Evolutionary conservation across 2,797 vertebrate genomes (phyloP).

Genomic region (Buceros bicornis): DNA sequence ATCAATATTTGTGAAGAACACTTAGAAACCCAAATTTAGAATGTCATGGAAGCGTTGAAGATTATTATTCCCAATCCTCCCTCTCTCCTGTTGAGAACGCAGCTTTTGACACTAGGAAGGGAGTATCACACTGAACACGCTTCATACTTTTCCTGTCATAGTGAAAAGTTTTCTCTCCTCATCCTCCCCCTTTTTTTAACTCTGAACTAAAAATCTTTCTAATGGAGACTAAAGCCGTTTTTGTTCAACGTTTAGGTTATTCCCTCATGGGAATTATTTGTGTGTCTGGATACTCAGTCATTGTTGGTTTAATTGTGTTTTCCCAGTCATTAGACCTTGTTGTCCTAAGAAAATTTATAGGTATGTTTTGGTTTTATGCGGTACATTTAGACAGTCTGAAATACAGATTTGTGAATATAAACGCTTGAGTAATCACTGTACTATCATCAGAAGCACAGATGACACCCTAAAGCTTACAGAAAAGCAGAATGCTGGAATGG

Average conservation of each 20-base stretch:
- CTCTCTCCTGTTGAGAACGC: not conserved
- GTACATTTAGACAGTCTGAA: not conserved
- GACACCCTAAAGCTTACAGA: not conserved
- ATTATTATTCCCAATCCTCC: not conserved
- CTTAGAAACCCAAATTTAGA: not conserved
- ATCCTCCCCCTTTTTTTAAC: not conserved
- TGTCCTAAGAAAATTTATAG: not conserved
- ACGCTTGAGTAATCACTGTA: not conserved
- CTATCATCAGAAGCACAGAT: not conserved
- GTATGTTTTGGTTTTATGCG: not conserved
- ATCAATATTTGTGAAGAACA: not conserved
- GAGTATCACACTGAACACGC: not conserved
- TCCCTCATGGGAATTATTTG: not conserved
- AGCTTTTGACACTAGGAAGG: not conserved
- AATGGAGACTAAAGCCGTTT: not conserved
- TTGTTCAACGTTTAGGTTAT: not conserved
- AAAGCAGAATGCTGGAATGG: not conserved
- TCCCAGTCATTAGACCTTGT: not conserved
- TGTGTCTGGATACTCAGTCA: not conserved
- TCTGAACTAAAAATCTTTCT: not conserved
- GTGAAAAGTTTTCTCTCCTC: not conserved
- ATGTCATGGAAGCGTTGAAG: not conserved
- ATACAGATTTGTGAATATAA: not conserved
- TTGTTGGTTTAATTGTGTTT: not conserved
- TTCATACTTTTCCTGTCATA: not conserved